Evolutionary conservation across 1,140 invertebrate species (phyloP).

Genomic region (Gerris buenoi): DNA sequence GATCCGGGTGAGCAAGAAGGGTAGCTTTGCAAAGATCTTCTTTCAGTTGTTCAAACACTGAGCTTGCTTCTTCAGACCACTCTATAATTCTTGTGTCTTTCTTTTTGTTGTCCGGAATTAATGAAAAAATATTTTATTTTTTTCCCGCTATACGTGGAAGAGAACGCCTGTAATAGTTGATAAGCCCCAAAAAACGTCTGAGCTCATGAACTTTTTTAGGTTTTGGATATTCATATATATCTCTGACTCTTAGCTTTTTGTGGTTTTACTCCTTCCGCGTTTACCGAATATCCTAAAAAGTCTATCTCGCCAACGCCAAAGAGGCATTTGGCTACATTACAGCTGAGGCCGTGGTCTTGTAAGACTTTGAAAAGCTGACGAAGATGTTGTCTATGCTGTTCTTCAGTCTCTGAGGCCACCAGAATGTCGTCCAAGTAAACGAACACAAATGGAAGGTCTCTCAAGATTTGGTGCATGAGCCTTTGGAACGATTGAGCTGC

Average conservation of each 20-base stretch:
- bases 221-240: conserved; percentile 10
- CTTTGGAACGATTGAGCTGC: conserved; percentile 33
- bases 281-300: too few relatives aligned
- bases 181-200: conserved; percentile 25
- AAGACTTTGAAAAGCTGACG: conserved; percentile 19
- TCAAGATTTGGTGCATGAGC: conserved; percentile 32
- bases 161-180: conserved; percentile 28
- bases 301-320: too few relatives aligned
- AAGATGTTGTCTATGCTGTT: conserved; percentile 22
- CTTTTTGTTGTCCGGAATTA: conserved; percentile 12
- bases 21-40: conserved; percentile 18
- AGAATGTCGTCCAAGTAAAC: conserved; percentile 29
- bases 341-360: too few relatives aligned
- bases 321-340: too few relatives aligned
- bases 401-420: conserved; percentile 20
- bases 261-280: too few relatives aligned
- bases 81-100: conserved; percentile 17
- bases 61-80: conserved; percentile 8
- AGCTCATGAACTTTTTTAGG: conserved; percentile 21
- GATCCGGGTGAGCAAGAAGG: conserved; percentile 20
- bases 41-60: conserved; percentile 23
- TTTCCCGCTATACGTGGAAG: too few relatives aligned
- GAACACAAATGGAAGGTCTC: conserved; percentile 24
- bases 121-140: conserved; percentile 20
- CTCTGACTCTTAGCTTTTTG: conserved; percentile 19